Base-by-base conservation (phyloP, 2,888 invertebrate species). In the Heliconius sara region DNA sequence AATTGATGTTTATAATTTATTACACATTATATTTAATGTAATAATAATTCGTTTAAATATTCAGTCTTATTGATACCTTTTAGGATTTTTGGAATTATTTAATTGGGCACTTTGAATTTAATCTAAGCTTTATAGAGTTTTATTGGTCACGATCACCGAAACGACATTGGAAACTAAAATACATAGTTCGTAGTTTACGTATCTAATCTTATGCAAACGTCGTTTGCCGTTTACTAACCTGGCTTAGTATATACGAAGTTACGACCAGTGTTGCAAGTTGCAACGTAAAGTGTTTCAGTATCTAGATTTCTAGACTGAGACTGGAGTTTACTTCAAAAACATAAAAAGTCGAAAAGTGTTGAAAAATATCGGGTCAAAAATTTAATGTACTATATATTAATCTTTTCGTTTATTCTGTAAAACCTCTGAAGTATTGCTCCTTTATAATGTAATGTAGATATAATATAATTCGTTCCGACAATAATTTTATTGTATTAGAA, bases 201-300 rank as follows among this genome's bases (percentile, higher is more conserved):
- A 65, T 47, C 47, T 65, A 75, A 75, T 66, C 75, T 75, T 74
- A 65, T 65, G 27, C 66, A 66, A 47, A 27, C 47, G 66, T 39
- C n/a, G 43, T 75, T 43, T 43, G 25, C 74, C 25, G 74, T 74
- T 74, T 74, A 74, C 75, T 43, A 27, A 65, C 65, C 65, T 65
- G 47, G 57, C 57, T 75, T 75, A 30, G 16, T 57, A n/a, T 34
- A 72, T 25, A 10, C 47, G 39, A 63, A 75, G 43, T 66, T 47
- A 75, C 65, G 47, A 75, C 47, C 43, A 43, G 43, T 25, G 65
- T 66, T 75, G 25, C 25, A 43, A 57, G 73, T 75, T 65, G 43
- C n/a, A 12, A 52, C 22, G 27, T 30, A 25, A 25, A 60, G 52
- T 70, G 70, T 43, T 60, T 73, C 10, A 57, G 34, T n/a, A 34